A percentile compares a stretch with the other conserved stretches of the same genome.
These are phyloP conservation scores for Pheosia gnoma DNA, from an alignment of 2,888 invertebrate species.

Conservation along the genomic window DNA sequence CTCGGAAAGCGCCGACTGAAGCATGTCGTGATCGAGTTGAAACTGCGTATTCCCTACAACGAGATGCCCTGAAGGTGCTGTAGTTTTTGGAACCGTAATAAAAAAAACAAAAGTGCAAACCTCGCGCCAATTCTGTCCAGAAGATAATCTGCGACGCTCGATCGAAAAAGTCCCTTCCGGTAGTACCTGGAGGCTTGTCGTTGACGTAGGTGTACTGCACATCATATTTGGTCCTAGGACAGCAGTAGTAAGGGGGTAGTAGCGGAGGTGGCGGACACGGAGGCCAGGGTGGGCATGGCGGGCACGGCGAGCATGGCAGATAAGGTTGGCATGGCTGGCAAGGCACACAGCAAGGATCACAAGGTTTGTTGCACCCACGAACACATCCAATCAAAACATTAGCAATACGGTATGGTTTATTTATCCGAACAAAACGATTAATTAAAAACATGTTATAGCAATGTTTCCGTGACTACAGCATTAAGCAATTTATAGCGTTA, in stretches of 20 bases:
- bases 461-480: not conserved
- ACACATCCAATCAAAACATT: constrained; percentile 15
- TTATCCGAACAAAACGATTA: constrained; percentile 14
- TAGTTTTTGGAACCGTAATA: constrained; percentile 31
- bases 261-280: constrained; percentile 20
- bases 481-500: not conserved
- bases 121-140: constrained; percentile 90
- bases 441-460: constrained; percentile 17
- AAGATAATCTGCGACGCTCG: constrained; percentile 88
- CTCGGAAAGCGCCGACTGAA: constrained; percentile 33
- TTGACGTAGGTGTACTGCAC: constrained; percentile 83
- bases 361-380: constrained; percentile 8
- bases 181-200: constrained; percentile 83
- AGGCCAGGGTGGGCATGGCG: constrained; percentile 24
- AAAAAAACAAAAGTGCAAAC: constrained; percentile 54
- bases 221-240: constrained; percentile 65
- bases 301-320: constrained; percentile 25
- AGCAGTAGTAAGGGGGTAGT: constrained; percentile 45
- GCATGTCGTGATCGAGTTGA: constrained; percentile 37
- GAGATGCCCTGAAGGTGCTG: constrained; percentile 20
- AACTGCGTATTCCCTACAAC: constrained; percentile 31
- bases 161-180: constrained; percentile 88
- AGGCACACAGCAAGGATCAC: constrained; percentile 6
- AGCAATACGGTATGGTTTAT: constrained; percentile 9
- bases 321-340: constrained; percentile 16